Evolutionary conservation across 1,140 invertebrate species (phyloP).

Genomic region (Charaxes varanes): DNA sequence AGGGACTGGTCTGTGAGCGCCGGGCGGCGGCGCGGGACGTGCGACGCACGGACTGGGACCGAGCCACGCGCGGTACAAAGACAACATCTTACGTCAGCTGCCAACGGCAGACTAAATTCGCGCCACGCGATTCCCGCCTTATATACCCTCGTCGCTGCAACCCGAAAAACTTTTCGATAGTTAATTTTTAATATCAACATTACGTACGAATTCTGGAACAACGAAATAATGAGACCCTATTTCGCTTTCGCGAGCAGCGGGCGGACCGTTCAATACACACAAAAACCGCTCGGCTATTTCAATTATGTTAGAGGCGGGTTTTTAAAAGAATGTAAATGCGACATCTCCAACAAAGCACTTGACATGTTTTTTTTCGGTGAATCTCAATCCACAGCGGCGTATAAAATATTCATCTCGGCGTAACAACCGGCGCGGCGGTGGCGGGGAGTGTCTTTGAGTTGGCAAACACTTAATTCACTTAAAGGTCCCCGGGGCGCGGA

Average conservation of each 20-base stretch:
- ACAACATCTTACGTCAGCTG: slow-evolving; percentile 70
- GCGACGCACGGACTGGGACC: slow-evolving; percentile 59
- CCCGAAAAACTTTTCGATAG: slow-evolving; percentile 12
- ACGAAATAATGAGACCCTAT: too few relatives aligned
- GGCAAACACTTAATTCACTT: slow-evolving; percentile 47
- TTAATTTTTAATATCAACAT: too few relatives aligned
- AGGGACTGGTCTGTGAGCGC: slow-evolving; percentile 51
- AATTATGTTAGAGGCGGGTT: slow-evolving; percentile 12
- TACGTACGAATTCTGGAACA: too few relatives aligned
- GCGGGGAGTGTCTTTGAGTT: slow-evolving; percentile 24
- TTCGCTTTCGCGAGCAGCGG: too few relatives aligned
- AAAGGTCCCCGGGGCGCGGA: slow-evolving; percentile 31
- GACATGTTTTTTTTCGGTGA: slow-evolving; percentile 23
- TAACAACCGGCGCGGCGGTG: slow-evolving; percentile 19
- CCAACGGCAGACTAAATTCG: slow-evolving; percentile 36
- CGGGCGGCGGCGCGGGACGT: slow-evolving; percentile 61
- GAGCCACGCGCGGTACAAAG: slow-evolving; percentile 80
- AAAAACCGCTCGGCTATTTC: slow-evolving; percentile 11
- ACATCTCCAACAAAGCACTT: slow-evolving; percentile 19
- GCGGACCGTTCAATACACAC: slow-evolving; percentile 14
- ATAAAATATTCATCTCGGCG: slow-evolving; percentile 20
- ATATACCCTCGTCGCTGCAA: slow-evolving; percentile 27
- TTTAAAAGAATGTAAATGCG: slow-evolving; percentile 17
- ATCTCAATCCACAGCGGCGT: slow-evolving; percentile 13
- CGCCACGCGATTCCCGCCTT: slow-evolving; percentile 16